Percentiles rank a stretch among this genome's conserved stretches.
phyloP scores from a whole-genome alignment of 2,888 invertebrate species.

The Scelioninae gen. 1 region DNA sequence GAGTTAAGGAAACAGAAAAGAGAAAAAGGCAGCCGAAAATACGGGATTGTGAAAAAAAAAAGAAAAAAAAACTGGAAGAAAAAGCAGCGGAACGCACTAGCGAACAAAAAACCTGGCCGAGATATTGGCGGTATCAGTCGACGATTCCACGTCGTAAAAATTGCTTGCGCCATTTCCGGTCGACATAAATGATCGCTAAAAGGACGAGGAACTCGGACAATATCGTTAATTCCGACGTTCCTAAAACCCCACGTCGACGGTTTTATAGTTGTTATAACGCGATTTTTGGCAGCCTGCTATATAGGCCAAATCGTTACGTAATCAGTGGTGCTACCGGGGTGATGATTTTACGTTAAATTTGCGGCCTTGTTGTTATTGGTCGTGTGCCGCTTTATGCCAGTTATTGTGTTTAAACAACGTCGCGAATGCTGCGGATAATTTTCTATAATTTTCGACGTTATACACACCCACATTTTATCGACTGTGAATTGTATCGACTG shows the following conservation, averaged over 20 bases:
- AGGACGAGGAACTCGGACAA: constrained; percentile 58
- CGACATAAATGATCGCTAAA: constrained; percentile 65
- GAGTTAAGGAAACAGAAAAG: constrained; percentile 26
- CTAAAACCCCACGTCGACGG: constrained; percentile 56
- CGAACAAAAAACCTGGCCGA: constrained; percentile 12
- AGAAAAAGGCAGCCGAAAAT: constrained; percentile 16
- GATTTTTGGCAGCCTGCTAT: constrained; percentile 60
- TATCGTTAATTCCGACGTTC: constrained; percentile 65
- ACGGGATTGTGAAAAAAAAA: no score
- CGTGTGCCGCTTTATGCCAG: neutral
- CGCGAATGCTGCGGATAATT: constrained; percentile 3
- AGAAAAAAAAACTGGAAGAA: no score
- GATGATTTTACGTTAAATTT: constrained; percentile 33
- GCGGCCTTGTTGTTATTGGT: neutral
- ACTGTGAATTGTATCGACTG: constrained; percentile 5
- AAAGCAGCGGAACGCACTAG: no score
- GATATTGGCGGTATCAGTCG: constrained; percentile 54
- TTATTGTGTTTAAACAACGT: constrained; percentile 25
- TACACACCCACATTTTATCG: neutral
- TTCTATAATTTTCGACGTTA: constrained; percentile 7
- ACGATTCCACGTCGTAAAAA: constrained; percentile 59
- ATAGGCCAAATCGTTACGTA: constrained; percentile 50
- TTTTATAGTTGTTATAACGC: constrained; percentile 61
- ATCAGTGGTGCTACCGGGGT: constrained; percentile 22
- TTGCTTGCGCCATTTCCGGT: constrained; percentile 71